Conservation (phyloP, 1,140 invertebrate genomes). For the Eufriesea mexicana region DNA sequence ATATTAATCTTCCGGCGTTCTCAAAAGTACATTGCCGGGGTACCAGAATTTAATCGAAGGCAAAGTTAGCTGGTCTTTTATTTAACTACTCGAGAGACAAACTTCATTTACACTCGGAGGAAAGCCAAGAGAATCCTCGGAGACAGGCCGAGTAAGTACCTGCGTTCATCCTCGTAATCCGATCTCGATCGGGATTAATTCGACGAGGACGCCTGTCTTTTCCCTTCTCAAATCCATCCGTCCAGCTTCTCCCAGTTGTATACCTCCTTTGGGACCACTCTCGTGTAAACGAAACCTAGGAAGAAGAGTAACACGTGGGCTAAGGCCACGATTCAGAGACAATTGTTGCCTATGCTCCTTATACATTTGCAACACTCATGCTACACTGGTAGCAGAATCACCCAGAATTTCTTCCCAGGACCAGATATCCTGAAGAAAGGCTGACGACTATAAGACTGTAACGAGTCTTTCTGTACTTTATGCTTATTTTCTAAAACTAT, state of each 20-base stretch:
- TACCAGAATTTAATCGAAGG: constrained; percentile 17
- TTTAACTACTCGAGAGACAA: constrained; percentile 11
- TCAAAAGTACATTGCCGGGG: not conserved
- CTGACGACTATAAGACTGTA: too few species aligned
- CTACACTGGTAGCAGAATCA: too few species aligned
- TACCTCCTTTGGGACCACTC: not conserved
- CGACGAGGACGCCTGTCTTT: not conserved
- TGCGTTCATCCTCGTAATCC: not conserved
- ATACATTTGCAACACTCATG: too few species aligned
- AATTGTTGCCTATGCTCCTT: too few species aligned
- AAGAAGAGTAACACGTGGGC: not conserved
- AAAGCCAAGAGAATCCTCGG: too few species aligned
- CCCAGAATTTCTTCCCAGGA: too few species aligned
- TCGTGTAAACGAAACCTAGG: not conserved
- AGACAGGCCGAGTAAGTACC: too few species aligned
- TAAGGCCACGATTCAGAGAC: too few species aligned
- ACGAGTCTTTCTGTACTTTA: too few species aligned
- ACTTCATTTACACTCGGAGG: not conserved
- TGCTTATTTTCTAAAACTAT: too few species aligned
- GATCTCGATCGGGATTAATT: not conserved
- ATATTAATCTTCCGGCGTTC: constrained; percentile 38
- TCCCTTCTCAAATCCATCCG: not conserved
- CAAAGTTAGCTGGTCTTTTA: not conserved
- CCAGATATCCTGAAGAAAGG: too few species aligned
- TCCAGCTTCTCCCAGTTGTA: not conserved